phyloP scores from a whole-genome alignment of 2,797 vertebrate species.

The Sylvia borin region DNA sequence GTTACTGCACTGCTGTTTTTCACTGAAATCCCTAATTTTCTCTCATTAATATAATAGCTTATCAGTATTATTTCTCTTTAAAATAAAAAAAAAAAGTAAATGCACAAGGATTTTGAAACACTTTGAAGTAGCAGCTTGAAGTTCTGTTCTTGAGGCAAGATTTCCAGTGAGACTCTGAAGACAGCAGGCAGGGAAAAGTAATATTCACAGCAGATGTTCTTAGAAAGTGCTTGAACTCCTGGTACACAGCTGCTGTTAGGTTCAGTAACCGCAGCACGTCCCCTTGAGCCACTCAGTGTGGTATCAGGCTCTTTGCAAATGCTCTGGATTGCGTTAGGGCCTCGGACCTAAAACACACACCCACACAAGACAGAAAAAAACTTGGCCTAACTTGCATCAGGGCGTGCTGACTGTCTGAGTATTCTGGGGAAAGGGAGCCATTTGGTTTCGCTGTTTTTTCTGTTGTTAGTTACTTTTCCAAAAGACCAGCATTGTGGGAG shows the following conservation, averaged over 20 bases:
- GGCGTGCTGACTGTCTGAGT: background rate
- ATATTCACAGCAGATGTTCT: background rate
- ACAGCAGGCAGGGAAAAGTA: background rate
- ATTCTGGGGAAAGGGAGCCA: background rate
- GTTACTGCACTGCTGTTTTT: background rate
- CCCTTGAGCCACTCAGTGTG: background rate
- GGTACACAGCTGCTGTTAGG: background rate
- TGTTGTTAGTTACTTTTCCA: background rate
- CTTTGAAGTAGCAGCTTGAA: background rate
- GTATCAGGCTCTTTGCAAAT: background rate
- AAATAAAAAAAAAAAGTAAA: background rate
- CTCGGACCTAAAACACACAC: background rate
- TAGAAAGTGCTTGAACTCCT: constrained; percentile 18
- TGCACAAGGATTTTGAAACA: background rate
- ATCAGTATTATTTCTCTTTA: background rate
- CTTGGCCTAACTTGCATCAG: background rate
- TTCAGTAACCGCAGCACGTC: background rate
- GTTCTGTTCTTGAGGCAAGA: background rate
- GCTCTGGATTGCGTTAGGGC: background rate
- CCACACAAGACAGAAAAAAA: background rate
- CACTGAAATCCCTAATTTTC: background rate
- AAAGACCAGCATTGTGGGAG: background rate
- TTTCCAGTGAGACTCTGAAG: background rate
- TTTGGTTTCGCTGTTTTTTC: background rate
- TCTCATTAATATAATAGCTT: background rate